A percentile compares a stretch with the other conserved stretches of the same genome.
Evolutionary conservation across 92 coral and sea anemone species (phyloP).

Genomic region (Bergia puertoricense): DNA sequence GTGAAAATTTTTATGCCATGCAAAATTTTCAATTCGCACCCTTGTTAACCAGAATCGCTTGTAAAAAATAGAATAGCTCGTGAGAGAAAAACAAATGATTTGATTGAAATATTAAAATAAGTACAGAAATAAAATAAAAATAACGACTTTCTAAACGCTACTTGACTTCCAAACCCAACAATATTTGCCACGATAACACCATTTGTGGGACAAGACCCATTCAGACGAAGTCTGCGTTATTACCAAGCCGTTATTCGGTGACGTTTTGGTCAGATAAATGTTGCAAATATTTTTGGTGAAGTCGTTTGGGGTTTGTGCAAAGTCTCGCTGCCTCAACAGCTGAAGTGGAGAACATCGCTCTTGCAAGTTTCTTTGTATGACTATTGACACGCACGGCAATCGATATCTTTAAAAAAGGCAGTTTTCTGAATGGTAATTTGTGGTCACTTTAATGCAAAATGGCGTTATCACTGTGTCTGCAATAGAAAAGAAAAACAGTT

Average conservation of each 20-base stretch:
- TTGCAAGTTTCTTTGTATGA: neutral
- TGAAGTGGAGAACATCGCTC: neutral
- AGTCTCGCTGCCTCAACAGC: neutral
- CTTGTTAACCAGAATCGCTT: neutral
- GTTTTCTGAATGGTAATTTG: neutral
- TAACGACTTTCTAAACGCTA: neutral
- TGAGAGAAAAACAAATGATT: neutral
- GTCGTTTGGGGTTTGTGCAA: neutral
- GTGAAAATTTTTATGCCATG: neutral
- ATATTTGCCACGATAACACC: neutral
- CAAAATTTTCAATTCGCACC: too few species aligned
- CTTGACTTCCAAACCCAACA: neutral
- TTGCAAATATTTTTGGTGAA: neutral
- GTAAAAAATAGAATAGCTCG: constrained; percentile 6
- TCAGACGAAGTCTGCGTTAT: neutral
- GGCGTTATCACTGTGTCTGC: neutral
- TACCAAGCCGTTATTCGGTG: neutral
- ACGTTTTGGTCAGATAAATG: neutral
- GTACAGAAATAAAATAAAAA: neutral
- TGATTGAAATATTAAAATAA: neutral
- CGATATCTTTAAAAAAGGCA: neutral
- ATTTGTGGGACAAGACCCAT: neutral
- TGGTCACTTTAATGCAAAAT: neutral
- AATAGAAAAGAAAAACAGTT: neutral
- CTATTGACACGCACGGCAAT: neutral